Evolutionary conservation across 2,113 vertebrate genomes (phyloP), one percentile per base, ranked within the genome.

Genomic region (Chionodraco myersi): DNA sequence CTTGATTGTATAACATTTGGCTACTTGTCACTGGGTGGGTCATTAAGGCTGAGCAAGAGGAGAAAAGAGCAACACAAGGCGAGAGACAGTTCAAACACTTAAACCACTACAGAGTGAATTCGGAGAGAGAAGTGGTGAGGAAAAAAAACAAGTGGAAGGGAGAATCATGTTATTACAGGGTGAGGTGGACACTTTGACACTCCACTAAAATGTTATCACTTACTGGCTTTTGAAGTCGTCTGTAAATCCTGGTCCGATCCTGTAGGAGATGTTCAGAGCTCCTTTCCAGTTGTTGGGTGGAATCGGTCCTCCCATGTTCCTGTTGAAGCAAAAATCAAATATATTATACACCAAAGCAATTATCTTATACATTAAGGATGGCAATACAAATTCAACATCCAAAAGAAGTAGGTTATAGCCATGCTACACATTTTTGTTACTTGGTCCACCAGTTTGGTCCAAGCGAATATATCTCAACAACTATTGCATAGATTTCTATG

Each of bases 261-360:
- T 96, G 56, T 99, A 99, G 18, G 96, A 88, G 36, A 99, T 92
- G 11, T 96, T 95, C 54, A 99, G 95, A 36, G 89, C 86, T 75
- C 98, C 98, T 80, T 95, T 99, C 98, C 98, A 99, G 86, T 91
- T 94, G 59, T 94, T 90, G 34, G 97, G 97, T 45, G 96, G 90
- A 63, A 88, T 76, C 0, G 51, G 30, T 76, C 98, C 97, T 75
- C 96, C 96, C 94, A 99, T 96, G 68, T 96, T 92, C 62, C 98
- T 99, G 89, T 82, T 80, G 30, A 79, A 70, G 26, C 5, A 15
- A 18, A 61, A 82, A 79, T 41, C 36, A 8, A 41, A 41, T 41
- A 41, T 41, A 41, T 41, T 7, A 41, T 41, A 41, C 36, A 41
- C 36, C 36, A 41, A 41, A 7, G 6, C 6, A 41, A 7, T 41